Percentiles rank a stretch among this genome's conserved stretches.
Conservation (phyloP, 2,888 invertebrate species). For the Cenopis cana region DNA sequence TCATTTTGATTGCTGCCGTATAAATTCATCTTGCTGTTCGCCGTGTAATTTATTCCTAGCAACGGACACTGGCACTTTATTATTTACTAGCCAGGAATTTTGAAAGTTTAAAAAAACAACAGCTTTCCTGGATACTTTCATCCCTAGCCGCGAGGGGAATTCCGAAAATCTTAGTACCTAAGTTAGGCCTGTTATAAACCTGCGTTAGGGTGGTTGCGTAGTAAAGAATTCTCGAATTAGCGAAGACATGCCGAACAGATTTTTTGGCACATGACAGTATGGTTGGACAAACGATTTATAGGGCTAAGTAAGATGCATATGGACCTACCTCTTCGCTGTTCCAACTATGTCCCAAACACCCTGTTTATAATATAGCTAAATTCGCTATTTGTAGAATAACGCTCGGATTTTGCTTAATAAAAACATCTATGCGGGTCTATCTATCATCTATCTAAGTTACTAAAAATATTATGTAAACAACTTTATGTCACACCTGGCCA, state of each 20-base stretch:
- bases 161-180: neutral
- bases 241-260: neutral
- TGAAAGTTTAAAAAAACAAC: slow-evolving; percentile 8
- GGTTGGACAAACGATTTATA: too few relatives aligned
- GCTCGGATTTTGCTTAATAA: too few relatives aligned
- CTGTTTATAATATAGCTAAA: too few relatives aligned
- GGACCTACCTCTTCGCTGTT: too few relatives aligned
- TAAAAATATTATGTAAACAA: too few relatives aligned
- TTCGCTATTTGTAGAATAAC: neutral
- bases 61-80: slow-evolving; percentile 67
- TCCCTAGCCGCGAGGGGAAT: neutral
- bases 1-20: slow-evolving; percentile 77
- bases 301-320: too few relatives aligned
- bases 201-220: too few relatives aligned
- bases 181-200: neutral
- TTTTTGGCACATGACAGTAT: too few relatives aligned
- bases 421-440: too few relatives aligned
- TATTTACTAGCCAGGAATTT: slow-evolving; percentile 60
- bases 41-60: slow-evolving; percentile 53
- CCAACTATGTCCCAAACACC: too few relatives aligned
- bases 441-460: too few relatives aligned
- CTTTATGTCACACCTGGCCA: too few relatives aligned
- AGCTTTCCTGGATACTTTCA: slow-evolving; percentile 1
- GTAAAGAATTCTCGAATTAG: neutral
- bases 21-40: slow-evolving; percentile 73